Base-by-base conservation (phyloP, 2,113 vertebrate species). In the Tragelaphus buxtoni region DNA sequence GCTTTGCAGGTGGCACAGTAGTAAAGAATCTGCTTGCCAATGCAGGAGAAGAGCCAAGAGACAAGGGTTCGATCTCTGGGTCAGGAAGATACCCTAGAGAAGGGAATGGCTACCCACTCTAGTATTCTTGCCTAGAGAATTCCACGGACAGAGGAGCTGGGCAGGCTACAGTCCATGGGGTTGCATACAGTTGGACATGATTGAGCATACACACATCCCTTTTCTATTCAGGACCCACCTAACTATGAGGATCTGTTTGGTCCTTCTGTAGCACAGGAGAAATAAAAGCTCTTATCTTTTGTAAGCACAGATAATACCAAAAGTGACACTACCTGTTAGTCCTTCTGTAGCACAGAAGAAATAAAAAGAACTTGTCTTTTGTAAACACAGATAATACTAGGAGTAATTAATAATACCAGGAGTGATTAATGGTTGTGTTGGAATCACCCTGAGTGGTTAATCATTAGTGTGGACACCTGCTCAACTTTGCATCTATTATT, bases 201-300 rank as follows among this genome's bases (percentile, higher is more conserved):
- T 22, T 42, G 69, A 74, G 69, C 69, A 42, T 26, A 13, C 69
- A 74, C 22, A 26, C 63, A 47, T 28, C 4, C 6, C 32, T 72
- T 95, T 88, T 22, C 35, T 77, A 18, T 47, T 81, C 30, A 32
- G 72, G 72, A 42, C 60, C 18, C 47, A 82, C 32, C 39, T 72
- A 32, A 18, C 60, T 32, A 32, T 0, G 0, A 47, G 32, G 88
- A 18, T 35, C 22, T 88, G 63, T 51, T 32, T n/a, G 30, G 26
- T 56, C 45, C 74, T 89, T 91, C 55, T 69, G 16, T 5, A 65
- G 30, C 58, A 8, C 3, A 5, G 49, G 74, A 79, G n/a, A 80
- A 97, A 96, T n/a, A 14, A 51, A 97, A 97, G 35, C 16, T 35
- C 39, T 83, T 89, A 65, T 80, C 55, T 82, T 94, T 65, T 45